phyloP scores from a whole-genome alignment of 30 jellyfish, hydroid and myxozoan genomes.

The Chironex yamaguchii region DNA sequence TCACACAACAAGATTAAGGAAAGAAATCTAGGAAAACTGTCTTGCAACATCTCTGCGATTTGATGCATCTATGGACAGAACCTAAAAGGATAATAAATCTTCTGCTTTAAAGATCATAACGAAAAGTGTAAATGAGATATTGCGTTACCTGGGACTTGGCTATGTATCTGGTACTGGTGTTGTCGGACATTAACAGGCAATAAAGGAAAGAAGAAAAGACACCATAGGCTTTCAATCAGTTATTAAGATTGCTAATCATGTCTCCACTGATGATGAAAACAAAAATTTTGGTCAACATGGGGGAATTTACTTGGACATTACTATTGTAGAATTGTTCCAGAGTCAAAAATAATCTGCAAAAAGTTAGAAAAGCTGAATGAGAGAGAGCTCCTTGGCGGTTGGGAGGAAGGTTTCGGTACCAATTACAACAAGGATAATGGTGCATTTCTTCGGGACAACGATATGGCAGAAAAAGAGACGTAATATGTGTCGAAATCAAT shows the following conservation, averaged over 20 bases:
- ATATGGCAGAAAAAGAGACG: constrained; percentile 53
- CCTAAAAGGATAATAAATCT: constrained; percentile 11
- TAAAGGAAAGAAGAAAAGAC: constrained; percentile 10
- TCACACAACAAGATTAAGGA: not conserved
- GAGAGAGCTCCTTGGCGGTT: constrained; percentile 10
- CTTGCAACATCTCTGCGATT: constrained; percentile 16
- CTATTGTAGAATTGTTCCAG: constrained; percentile 25
- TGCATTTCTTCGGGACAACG: constrained; percentile 7
- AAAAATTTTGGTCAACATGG: constrained; percentile 18
- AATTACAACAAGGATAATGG: not conserved
- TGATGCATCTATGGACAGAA: constrained; percentile 22
- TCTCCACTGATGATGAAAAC: constrained; percentile 31
- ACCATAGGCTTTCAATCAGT: constrained; percentile 4
- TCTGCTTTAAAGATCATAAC: not conserved
- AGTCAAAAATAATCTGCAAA: not conserved
- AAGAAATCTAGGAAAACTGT: not conserved
- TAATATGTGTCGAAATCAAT: not conserved
- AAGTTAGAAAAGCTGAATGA: constrained; percentile 18
- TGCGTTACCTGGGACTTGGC: constrained; percentile 15
- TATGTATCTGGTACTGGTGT: constrained; percentile 17
- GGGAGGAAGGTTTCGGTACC: constrained; percentile 17
- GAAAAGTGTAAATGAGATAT: not conserved
- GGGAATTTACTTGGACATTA: too few relatives aligned
- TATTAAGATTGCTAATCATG: constrained; percentile 9
- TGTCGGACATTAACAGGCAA: constrained; percentile 6